phyloP scores from a whole-genome alignment of 1,140 invertebrate genomes.

The Hormaphis cornu region DNA sequence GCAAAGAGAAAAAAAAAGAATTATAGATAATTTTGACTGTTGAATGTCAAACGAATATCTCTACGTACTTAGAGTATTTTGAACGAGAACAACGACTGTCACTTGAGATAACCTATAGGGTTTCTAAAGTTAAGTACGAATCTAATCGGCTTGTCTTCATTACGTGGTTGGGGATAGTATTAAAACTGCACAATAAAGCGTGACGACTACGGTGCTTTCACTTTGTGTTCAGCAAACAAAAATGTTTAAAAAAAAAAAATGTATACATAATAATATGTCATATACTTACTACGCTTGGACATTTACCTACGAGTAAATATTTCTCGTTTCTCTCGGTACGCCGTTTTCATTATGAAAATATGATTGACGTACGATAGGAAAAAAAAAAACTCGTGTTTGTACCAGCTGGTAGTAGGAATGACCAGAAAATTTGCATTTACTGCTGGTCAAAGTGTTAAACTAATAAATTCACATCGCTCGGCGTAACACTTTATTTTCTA shows the following conservation, averaged over 20 bases:
- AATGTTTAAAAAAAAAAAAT: background rate
- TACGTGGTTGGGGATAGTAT: background rate
- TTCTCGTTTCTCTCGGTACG: background rate
- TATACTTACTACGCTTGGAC: too few species aligned
- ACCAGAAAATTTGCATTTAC: background rate
- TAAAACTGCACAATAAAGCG: constrained; percentile 11
- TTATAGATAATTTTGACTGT: too few species aligned
- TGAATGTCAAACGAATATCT: too few species aligned
- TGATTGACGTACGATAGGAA: background rate
- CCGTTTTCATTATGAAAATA: background rate
- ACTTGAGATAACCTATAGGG: background rate
- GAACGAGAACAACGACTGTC: background rate
- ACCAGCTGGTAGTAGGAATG: background rate
- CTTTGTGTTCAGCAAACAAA: background rate
- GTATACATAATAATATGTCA: too few species aligned
- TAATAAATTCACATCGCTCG: background rate
- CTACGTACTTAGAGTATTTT: too few species aligned
- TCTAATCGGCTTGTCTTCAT: background rate
- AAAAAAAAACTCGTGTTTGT: background rate
- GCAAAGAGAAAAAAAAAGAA: too few species aligned
- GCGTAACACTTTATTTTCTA: too few species aligned
- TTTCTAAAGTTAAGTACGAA: background rate
- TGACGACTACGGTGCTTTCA: constrained; percentile 18
- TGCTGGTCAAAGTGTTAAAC: too few species aligned
- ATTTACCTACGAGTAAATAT: too few species aligned